These are phyloP conservation scores for Polypedilum vanderplanki DNA, from an alignment of 1,140 invertebrate species.

Conservation along the genomic window DNA sequence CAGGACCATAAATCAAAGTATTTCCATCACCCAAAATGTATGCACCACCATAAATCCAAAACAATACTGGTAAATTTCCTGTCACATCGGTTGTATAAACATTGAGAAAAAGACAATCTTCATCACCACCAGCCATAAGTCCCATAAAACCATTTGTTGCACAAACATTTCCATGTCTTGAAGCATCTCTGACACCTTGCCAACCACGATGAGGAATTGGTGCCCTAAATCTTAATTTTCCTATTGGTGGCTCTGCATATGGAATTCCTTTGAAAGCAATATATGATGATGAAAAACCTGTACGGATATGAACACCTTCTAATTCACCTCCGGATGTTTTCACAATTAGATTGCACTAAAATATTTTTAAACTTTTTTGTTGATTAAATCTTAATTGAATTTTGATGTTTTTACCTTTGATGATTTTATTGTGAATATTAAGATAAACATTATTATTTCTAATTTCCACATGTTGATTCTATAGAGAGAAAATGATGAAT, in stretches of 20 bases:
- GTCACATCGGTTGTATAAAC: constrained; percentile 49
- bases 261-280: constrained; percentile 53
- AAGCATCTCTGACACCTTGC: constrained; percentile 32
- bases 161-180: constrained; percentile 33
- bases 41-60: constrained; percentile 59
- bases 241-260: constrained; percentile 54
- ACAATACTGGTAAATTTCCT: constrained; percentile 50
- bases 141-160: constrained; percentile 19
- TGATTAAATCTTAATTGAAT: no score
- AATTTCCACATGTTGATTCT: no score
- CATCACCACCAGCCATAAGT: constrained; percentile 31
- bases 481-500: no score
- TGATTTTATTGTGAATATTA: no score
- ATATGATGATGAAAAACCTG: not conserved
- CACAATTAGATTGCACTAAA: not conserved
- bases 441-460: no score
- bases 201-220: constrained; percentile 31
- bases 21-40: constrained; percentile 51
- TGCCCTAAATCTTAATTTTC: constrained; percentile 54
- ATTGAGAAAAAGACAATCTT: constrained; percentile 58
- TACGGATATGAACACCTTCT: not conserved
- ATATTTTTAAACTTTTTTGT: no score
- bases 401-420: no score
- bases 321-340: not conserved
- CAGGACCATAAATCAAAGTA: constrained; percentile 48